Evolutionary conservation across 2,113 vertebrate genomes (phyloP).

Genomic region (Neodontobutis hainanensis): DNA sequence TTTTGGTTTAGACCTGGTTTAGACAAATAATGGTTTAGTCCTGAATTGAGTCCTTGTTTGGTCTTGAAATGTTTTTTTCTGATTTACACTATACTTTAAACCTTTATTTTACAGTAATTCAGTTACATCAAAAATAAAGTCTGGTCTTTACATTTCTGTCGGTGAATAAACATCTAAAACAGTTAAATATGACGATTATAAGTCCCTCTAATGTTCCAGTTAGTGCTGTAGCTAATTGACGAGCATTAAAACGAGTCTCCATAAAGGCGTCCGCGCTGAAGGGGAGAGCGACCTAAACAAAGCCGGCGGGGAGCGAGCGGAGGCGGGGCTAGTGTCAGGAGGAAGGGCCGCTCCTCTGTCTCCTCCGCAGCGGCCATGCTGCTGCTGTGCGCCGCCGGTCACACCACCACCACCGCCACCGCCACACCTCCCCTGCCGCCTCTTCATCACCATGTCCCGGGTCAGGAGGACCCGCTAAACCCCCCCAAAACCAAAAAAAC

Average conservation of each 20-base stretch:
- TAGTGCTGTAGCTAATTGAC: background rate
- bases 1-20: too few species aligned
- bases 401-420: conserved; percentile 2
- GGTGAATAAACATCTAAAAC: too few species aligned
- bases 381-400: conserved; percentile 31
- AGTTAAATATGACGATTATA: too few species aligned
- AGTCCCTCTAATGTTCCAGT: background rate
- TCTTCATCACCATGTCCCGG: conserved; percentile 31
- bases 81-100: too few species aligned
- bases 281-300: background rate
- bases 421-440: background rate
- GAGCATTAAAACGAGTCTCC: background rate
- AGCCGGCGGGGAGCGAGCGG: conserved; percentile 14
- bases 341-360: conserved; percentile 25
- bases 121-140: too few species aligned
- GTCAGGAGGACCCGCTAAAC: background rate
- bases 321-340: conserved; percentile 5
- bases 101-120: too few species aligned
- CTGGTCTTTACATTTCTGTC: too few species aligned
- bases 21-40: too few species aligned
- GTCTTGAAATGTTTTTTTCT: too few species aligned
- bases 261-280: background rate
- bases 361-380: conserved; percentile 69
- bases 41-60: too few species aligned
- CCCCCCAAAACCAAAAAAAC: background rate